Percentiles rank a stretch among this genome's conserved stretches.
phyloP scores from a whole-genome alignment of 2,797 vertebrate species.

The Synaphobranchus kaupii region DNA sequence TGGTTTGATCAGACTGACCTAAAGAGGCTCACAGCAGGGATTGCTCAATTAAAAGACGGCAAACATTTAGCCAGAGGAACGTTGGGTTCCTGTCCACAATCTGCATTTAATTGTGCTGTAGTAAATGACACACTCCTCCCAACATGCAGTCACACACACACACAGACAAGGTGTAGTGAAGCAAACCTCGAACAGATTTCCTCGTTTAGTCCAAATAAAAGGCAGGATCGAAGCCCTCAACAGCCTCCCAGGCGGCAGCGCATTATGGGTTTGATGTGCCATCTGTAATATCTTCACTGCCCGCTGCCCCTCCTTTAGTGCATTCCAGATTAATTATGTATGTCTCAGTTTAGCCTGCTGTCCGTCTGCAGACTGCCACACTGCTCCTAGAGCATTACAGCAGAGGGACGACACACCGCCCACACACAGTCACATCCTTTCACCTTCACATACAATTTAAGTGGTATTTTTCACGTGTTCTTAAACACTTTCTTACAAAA shows the following conservation, averaged over 20 bases:
- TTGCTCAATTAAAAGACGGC: too few species aligned
- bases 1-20: not conserved
- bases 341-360: constrained; percentile 18
- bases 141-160: not conserved
- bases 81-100: not conserved
- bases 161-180: not conserved
- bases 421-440: not conserved
- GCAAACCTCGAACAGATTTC: not conserved
- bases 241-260: not conserved
- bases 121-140: not conserved
- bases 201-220: constrained; percentile 9
- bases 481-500: too few species aligned
- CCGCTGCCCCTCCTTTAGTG: constrained; percentile 10
- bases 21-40: not conserved
- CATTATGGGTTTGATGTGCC: constrained; percentile 24
- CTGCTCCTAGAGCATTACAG: not conserved
- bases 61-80: not conserved
- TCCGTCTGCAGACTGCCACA: constrained; percentile 15
- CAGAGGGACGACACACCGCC: not conserved
- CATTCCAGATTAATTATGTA: constrained; percentile 32
- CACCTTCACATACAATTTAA: not conserved
- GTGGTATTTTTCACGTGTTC: not conserved
- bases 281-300: constrained; percentile 26
- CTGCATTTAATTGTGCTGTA: not conserved
- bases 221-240: not conserved